A percentile compares a stretch with the other conserved stretches of the same genome.
phyloP scores from a whole-genome alignment of 1,140 invertebrate species.

The Tyrophagus putrescentiae region DNA sequence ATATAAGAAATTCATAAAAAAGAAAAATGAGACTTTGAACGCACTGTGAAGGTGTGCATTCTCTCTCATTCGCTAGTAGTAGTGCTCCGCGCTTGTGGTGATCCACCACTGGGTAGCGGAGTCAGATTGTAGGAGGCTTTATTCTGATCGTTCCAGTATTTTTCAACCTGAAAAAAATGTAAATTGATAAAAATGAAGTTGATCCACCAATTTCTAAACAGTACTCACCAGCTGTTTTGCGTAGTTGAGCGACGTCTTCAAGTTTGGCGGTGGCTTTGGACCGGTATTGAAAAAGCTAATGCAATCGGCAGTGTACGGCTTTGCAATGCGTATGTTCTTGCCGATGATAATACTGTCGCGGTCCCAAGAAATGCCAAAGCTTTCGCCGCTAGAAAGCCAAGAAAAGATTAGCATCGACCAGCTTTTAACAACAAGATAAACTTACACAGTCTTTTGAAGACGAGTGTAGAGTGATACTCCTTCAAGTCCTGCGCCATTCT shows the following conservation, averaged over 20 bases:
- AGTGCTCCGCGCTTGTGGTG: too few species aligned
- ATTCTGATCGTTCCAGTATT: slow-evolving; percentile 1
- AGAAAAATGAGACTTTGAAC: too few species aligned
- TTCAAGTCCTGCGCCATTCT: neutral
- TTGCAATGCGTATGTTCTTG: neutral
- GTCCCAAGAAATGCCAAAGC: neutral
- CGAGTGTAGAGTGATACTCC: neutral
- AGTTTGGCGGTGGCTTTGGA: neutral
- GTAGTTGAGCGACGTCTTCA: neutral
- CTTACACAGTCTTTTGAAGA: slow-evolving; percentile 2
- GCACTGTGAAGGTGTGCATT: too few species aligned
- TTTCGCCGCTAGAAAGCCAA: slow-evolving; percentile 1
- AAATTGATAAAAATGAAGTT: neutral
- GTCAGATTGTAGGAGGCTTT: neutral
- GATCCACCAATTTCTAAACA: neutral
- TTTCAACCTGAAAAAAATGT: neutral
- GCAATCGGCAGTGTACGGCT: neutral
- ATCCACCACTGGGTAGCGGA: neutral
- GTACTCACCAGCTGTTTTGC: neutral
- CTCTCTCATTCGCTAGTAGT: too few species aligned
- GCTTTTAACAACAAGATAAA: too few species aligned
- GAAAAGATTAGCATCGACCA: neutral
- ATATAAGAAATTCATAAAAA: too few species aligned
- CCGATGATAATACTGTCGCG: slow-evolving; percentile 8
- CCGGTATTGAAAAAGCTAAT: neutral